Conservation (phyloP, 2,113 vertebrate genomes). For the Turdus rufiventris region DNA sequence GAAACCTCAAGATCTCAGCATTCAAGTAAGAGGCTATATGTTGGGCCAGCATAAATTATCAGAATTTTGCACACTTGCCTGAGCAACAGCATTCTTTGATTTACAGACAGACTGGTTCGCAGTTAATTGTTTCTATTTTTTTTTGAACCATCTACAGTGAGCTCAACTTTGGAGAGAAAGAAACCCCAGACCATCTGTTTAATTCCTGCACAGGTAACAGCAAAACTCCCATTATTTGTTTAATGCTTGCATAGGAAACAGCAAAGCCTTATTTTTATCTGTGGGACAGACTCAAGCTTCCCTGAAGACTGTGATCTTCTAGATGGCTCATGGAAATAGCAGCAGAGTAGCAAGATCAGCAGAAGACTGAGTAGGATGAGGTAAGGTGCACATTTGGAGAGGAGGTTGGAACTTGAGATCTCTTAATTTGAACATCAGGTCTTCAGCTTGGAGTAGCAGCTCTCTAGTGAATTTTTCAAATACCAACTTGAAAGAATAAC, state of each 20-base stretch:
- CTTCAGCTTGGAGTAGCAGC: background rate
- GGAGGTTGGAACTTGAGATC: background rate
- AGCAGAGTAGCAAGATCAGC: background rate
- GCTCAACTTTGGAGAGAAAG: background rate
- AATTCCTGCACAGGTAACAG: background rate
- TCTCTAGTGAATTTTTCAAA: background rate
- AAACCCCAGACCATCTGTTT: background rate
- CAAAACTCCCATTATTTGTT: background rate
- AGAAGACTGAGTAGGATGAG: background rate
- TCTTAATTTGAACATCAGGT: background rate
- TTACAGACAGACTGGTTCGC: background rate
- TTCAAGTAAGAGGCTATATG: background rate
- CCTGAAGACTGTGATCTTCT: background rate
- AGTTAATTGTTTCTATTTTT: background rate
- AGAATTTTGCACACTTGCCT: slow-evolving; percentile 21
- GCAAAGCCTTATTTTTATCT: background rate
- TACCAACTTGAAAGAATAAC: background rate
- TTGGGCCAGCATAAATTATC: slow-evolving; percentile 1
- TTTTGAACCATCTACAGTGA: background rate
- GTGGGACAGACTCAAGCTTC: background rate
- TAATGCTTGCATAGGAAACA: background rate
- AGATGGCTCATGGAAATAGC: background rate
- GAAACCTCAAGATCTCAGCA: background rate
- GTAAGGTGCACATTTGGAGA: background rate
- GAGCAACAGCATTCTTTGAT: background rate